These are phyloP conservation scores for Aporophyla nigra DNA, from an alignment of 2,888 invertebrate species.

Conservation along the genomic window DNA sequence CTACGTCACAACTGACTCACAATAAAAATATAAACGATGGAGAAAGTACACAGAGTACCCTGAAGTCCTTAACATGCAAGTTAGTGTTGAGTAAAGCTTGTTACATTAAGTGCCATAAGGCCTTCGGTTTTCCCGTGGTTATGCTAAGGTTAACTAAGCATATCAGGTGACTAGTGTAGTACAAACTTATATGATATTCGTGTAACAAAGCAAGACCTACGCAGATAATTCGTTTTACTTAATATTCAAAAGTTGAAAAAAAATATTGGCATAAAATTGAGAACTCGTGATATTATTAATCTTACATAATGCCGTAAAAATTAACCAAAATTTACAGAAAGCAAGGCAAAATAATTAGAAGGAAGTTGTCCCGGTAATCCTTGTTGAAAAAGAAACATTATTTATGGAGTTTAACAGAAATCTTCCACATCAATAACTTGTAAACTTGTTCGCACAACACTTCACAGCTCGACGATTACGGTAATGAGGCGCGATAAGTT, in stretches of 20 bases:
- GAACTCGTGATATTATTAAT: neutral
- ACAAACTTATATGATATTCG: no score
- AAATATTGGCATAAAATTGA: neutral
- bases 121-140: no score
- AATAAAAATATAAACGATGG: no score
- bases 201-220: neutral
- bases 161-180: no score
- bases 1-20: no score
- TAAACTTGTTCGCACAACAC: slow-evolving; percentile 46
- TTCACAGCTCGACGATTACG: slow-evolving; percentile 39
- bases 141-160: no score
- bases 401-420: slow-evolving; percentile 34
- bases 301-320: no score
- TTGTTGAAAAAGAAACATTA: slow-evolving; percentile 23
- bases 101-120: no score
- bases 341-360: neutral
- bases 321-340: no score
- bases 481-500: slow-evolving; percentile 53
- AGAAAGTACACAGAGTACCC: no score
- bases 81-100: no score
- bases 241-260: neutral
- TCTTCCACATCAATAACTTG: slow-evolving; percentile 40
- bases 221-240: neutral
- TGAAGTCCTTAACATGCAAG: no score
- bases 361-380: slow-evolving; percentile 6